phyloP scores from a whole-genome alignment of 1,140 invertebrate species.

The Bombus pyrosoma region DNA sequence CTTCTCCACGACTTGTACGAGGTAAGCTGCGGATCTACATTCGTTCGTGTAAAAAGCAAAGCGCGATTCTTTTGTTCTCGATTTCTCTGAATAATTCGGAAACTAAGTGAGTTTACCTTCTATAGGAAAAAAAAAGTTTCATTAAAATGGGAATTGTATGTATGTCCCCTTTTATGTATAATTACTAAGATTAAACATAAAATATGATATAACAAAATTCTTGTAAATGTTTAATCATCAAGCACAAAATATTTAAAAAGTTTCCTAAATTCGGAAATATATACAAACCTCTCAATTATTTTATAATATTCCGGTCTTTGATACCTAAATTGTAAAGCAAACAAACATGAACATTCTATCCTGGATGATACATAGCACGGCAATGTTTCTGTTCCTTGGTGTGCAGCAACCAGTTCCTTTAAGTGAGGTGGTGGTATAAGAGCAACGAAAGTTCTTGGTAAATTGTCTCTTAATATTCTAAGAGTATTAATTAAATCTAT shows the following conservation, averaged over 20 bases:
- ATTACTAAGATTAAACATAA: no score
- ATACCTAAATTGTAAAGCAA: constrained; percentile 72
- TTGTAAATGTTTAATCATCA: no score
- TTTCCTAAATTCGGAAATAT: background rate
- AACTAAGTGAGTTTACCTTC: no score
- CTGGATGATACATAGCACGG: constrained; percentile 75
- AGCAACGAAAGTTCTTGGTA: constrained; percentile 86
- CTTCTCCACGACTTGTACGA: no score
- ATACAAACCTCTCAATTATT: constrained; percentile 79
- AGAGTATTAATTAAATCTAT: constrained; percentile 81
- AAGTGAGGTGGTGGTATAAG: constrained; percentile 82
- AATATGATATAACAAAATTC: no score
- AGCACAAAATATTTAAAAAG: background rate
- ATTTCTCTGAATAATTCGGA: no score
- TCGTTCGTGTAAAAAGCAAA: no score
- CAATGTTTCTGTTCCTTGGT: constrained; percentile 62
- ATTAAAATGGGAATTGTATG: no score
- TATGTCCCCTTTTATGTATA: no score
- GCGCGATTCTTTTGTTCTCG: no score
- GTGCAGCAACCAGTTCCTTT: constrained; percentile 65
- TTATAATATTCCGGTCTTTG: constrained; percentile 65
- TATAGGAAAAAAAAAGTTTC: no score
- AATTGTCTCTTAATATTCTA: constrained; percentile 83
- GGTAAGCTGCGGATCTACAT: no score
- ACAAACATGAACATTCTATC: constrained; percentile 82